Evolutionary conservation across 2,888 invertebrate species (phyloP), one percentile per base, ranked within the genome.

Genomic region (Nezara viridula): DNA sequence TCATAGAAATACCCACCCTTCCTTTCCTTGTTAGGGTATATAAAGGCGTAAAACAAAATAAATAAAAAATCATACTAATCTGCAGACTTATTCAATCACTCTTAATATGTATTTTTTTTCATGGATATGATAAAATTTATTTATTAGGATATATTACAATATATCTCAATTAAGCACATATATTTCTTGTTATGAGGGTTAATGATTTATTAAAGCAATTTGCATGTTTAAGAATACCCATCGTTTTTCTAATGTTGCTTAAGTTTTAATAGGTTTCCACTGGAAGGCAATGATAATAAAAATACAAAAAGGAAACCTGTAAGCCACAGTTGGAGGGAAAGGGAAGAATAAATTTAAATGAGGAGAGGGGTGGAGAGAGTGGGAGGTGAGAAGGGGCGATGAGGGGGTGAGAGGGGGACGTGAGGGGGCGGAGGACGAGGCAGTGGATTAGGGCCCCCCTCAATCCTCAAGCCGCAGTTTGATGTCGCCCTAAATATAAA

Each of bases 401-500:
- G 77, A 77, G 77, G 40, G 37, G 37, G 37, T 19, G 37, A 16
- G 37, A 37, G 73, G 37, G 40, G 40, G 77, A 40, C 40, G 40
- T 44, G 5, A 12, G 24, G 77, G 77, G 77, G 0, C 3, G 37
- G 37, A 6, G 16, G 77, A 24, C 6, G 40, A 10, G n/a, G 44
- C 37, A 40, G 19, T 77, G 77, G 40, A 77, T 77, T 40, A 44
- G 44, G n/a, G 81, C 19, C 44, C 14, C n/a, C 27, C 60, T 44
- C 81, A 47, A 47, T 44, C 81, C 44, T 14, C 44, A 16, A 60
- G 12, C 44, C 44, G 44, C 44, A n/a, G 44, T 81, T 81, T 81
- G 81, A 81, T 81, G 81, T 44, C 81, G n/a, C 81, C 81, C 40
- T 81, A 81, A 81, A 81, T 44, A 81, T 81, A 81, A 81, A 81